Conservation (phyloP, 2,797 vertebrate genomes). For the Alca torda region DNA sequence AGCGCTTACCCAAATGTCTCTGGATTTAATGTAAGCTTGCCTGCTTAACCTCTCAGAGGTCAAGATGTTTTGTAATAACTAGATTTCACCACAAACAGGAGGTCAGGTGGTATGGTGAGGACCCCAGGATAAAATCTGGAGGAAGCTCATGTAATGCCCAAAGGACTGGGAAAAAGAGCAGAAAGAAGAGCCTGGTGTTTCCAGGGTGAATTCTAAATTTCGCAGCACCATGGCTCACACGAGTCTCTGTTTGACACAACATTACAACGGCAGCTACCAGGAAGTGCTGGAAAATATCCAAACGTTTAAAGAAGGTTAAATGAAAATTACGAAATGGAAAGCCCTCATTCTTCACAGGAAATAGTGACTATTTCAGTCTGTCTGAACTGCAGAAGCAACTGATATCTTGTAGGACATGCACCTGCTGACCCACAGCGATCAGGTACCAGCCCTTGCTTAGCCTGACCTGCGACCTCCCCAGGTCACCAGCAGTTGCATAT, state of each 20-base stretch:
- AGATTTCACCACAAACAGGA: slow-evolving; percentile 9
- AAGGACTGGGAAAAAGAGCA: background rate
- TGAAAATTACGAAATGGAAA: background rate
- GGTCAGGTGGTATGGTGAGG: background rate
- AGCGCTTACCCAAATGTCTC: background rate
- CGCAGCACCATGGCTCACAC: background rate
- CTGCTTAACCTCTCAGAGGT: slow-evolving; percentile 25
- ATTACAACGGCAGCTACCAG: background rate
- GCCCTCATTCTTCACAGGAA: background rate
- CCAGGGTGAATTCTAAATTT: background rate
- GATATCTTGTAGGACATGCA: background rate
- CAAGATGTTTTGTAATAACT: background rate
- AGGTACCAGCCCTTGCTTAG: background rate
- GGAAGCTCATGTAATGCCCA: background rate
- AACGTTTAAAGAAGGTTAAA: background rate
- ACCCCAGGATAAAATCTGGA: background rate
- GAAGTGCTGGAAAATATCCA: background rate
- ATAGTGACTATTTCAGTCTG: background rate
- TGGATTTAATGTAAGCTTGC: background rate
- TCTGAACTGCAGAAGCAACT: background rate
- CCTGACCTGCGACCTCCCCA: no score
- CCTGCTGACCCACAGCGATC: background rate
- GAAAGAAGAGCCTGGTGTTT: background rate
- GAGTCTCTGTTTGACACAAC: background rate
- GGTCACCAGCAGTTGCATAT: background rate